A percentile compares a stretch with the other conserved stretches of the same genome.
Evolutionary conservation across 2,797 vertebrate species (phyloP).

Genomic region (Enteromius argenteus): DNA sequence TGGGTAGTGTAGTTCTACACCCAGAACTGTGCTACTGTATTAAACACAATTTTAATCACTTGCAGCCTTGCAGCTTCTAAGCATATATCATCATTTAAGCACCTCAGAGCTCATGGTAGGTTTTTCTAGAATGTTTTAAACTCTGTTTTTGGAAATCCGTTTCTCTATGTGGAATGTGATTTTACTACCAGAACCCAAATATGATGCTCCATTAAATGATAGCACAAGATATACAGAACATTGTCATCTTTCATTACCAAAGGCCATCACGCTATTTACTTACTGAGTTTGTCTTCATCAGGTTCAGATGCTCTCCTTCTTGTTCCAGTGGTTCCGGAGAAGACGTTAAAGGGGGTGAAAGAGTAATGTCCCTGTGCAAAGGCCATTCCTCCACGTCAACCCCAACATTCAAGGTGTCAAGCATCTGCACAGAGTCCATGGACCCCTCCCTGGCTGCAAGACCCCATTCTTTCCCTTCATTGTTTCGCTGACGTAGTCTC

Average conservation of each 20-base stretch:
- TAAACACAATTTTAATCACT: neutral
- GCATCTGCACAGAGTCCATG: conserved; percentile 93
- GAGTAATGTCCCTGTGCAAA: conserved; percentile 93
- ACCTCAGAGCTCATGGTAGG: neutral
- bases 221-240: neutral
- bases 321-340: conserved; percentile 92
- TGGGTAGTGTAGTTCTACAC: neutral
- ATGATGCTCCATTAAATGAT: neutral
- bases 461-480: conserved; percentile 63
- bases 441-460: conserved; percentile 80
- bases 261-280: conserved; percentile 67
- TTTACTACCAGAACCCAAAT: neutral
- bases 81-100: neutral
- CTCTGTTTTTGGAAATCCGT: neutral
- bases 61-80: neutral
- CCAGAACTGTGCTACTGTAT: neutral
- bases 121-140: neutral
- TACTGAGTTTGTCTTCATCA: conserved; percentile 92
- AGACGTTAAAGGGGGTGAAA: conserved; percentile 94
- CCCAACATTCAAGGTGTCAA: conserved; percentile 94
- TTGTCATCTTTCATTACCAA: neutral
- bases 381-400: conserved; percentile 91
- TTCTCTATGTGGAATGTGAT: neutral
- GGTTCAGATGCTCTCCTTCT: conserved; percentile 87
- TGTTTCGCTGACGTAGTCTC: conserved; percentile 72